Base-by-base conservation (phyloP, 2,797 vertebrate species). In the Percopsis omiscomaycus region DNA sequence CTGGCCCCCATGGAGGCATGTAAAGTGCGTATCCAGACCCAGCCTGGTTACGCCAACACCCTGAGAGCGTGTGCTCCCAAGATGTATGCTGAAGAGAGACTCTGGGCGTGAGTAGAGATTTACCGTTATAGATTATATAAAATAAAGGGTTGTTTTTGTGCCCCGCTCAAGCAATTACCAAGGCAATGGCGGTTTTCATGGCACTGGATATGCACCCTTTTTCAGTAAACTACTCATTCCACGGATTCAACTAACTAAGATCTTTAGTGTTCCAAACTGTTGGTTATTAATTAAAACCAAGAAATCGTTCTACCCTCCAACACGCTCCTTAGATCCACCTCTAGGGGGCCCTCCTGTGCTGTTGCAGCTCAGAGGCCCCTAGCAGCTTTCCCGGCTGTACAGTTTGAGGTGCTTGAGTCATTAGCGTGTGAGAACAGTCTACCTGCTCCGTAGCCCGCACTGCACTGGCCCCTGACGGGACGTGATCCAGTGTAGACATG, bases 291-390 rank as follows among this genome's bases (percentile, higher is more conserved):
- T 22, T 22, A 22, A 22, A 22, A 22, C 22, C 22, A 22, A 22
- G 22, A 22, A 22, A 22, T 22, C 22, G 22, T 22, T 22, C 22
- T 22, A 22, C 22, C 22, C 22, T 22, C 22, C 22, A 22, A 94
- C 95, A 95, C 93, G 94, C 91, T 95, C 89, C 95, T 95, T 98
- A 96, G 95, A 98, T 96, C 95, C 95, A 94, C 94, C 95, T 96
- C 95, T 95, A 93, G 94, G 37, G 91, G 84, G 90, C 68, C 44
- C 50, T 89, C 79, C 79, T 91, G 86, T 78, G 89, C 84, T 86
- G 90, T 85, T 93, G 90, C 90, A 89, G 87, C 77, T n/a, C 80
- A 82, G 80, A 82, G 88, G 69, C 86, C 86, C 29, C 93, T 92
- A 63, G 91, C 94, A 96, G 95, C 95, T 94, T 96, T 42, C 71